Conservation (phyloP, 2,113 vertebrate species). For the Camelus bactrianus region DNA sequence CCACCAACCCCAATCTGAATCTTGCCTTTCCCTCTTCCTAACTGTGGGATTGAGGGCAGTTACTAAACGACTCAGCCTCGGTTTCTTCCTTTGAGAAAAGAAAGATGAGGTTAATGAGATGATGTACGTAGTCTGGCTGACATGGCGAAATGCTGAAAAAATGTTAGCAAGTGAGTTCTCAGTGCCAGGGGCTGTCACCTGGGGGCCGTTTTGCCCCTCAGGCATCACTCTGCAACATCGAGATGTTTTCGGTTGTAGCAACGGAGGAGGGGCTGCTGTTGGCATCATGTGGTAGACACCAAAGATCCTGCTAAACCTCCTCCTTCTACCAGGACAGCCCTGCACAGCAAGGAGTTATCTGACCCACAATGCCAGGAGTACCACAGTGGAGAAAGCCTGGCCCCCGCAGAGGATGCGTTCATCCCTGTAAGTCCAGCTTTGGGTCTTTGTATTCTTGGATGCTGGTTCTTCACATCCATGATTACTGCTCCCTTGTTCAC, state of each 20-base stretch:
- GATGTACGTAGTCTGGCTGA: not conserved
- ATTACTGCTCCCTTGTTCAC: not conserved
- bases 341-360: not conserved
- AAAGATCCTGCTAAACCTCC: not conserved
- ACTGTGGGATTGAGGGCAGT: not conserved
- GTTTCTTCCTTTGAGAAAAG: not conserved
- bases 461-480: not conserved
- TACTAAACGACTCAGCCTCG: not conserved
- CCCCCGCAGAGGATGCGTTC: not conserved
- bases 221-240: not conserved
- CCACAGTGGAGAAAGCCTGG: not conserved
- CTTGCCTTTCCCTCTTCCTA: not conserved
- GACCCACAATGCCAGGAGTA: not conserved
- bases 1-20: not conserved
- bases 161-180: not conserved
- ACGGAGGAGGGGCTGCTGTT: not conserved
- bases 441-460: not conserved
- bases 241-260: not conserved
- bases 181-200: not conserved
- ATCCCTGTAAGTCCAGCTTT: not conserved
- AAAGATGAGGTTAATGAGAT: not conserved
- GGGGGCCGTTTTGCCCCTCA: not conserved
- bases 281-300: not conserved
- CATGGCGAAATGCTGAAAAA: not conserved
- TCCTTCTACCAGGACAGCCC: not conserved